Percentiles rank a stretch among this genome's conserved stretches.
Conservation (phyloP, 2,797 vertebrate genomes). For the Hephaestus fuliginosus region DNA sequence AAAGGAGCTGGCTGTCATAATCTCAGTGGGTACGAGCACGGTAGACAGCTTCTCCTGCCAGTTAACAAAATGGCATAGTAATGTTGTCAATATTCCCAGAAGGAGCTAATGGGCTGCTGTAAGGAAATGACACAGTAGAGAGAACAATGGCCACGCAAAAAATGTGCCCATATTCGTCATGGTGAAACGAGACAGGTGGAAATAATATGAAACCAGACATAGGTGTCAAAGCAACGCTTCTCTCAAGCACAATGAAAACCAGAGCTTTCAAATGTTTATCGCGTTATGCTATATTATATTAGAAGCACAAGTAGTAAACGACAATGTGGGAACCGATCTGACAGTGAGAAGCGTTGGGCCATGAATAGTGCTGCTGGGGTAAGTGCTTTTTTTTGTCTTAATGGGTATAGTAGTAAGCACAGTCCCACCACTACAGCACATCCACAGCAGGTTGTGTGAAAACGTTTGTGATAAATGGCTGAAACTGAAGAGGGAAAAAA, state of each 20-base stretch:
- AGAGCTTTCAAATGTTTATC: background rate
- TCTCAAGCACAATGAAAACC: constrained; percentile 25
- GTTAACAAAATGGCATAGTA: constrained; percentile 42
- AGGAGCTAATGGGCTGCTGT: constrained; percentile 54
- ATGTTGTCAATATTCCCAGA: constrained; percentile 44
- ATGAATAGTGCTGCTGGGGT: background rate
- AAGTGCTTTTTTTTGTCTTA: background rate
- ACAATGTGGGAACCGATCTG: background rate
- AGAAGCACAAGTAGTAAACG: constrained; percentile 3
- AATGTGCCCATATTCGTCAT: constrained; percentile 31
- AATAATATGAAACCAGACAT: constrained; percentile 27
- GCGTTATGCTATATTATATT: background rate
- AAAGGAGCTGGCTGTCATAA: constrained; percentile 36
- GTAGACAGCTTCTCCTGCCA: constrained; percentile 32
- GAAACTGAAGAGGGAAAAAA: background rate
- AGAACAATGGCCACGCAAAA: constrained; percentile 51
- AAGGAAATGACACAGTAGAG: constrained; percentile 52
- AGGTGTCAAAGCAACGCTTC: constrained; percentile 29
- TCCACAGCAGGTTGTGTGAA: background rate
- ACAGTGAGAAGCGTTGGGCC: background rate
- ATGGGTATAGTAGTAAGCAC: background rate
- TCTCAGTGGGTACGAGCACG: constrained; percentile 2
- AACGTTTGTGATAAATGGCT: background rate
- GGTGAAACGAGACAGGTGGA: constrained; percentile 36
- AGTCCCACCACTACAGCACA: background rate